Evolutionary conservation across 2,888 invertebrate species (phyloP).

Genomic region (Eupithecia centaureata): DNA sequence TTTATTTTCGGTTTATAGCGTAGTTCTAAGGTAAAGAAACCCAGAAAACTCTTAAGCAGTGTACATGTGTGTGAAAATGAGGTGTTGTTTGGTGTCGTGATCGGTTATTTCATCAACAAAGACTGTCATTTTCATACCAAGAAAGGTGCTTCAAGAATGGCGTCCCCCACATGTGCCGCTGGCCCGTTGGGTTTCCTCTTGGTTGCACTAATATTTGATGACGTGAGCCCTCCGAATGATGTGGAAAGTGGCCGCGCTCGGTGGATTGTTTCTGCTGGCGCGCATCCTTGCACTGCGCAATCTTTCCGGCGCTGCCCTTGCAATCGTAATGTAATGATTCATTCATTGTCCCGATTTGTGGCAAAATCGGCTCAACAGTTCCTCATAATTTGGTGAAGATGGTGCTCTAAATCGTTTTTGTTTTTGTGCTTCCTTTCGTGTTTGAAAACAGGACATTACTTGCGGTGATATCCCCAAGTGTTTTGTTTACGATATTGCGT

Average conservation of each 20-base stretch:
- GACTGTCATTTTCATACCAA: constrained; percentile 86
- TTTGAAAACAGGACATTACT: constrained; percentile 43
- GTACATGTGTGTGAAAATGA: constrained; percentile 64
- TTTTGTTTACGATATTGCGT: constrained; percentile 73
- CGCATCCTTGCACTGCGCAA: constrained; percentile 48
- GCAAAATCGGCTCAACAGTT: constrained; percentile 61
- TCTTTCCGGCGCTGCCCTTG: constrained; percentile 61
- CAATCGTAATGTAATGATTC: constrained; percentile 66
- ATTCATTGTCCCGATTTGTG: constrained; percentile 78
- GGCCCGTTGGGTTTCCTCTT: constrained; percentile 73
- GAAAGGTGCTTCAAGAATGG: constrained; percentile 88
- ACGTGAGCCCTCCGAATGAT: constrained; percentile 67
- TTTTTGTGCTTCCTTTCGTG: constrained; percentile 35
- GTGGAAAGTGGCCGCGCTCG: constrained; percentile 59
- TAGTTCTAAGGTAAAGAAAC: constrained; percentile 74
- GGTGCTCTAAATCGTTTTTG: constrained; percentile 10
- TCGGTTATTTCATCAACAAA: constrained; percentile 76
- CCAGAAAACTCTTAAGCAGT: constrained; percentile 58
- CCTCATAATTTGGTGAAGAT: constrained; percentile 34
- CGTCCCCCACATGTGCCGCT: constrained; percentile 89
- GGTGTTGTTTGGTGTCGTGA: constrained; percentile 70
- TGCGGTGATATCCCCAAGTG: constrained; percentile 59
- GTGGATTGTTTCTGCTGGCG: constrained; percentile 54
- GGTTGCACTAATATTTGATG: constrained; percentile 70
- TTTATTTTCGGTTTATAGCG: constrained; percentile 65